Evolutionary conservation across 2,888 invertebrate genomes (phyloP).

Genomic region (Dusona sp.): DNA sequence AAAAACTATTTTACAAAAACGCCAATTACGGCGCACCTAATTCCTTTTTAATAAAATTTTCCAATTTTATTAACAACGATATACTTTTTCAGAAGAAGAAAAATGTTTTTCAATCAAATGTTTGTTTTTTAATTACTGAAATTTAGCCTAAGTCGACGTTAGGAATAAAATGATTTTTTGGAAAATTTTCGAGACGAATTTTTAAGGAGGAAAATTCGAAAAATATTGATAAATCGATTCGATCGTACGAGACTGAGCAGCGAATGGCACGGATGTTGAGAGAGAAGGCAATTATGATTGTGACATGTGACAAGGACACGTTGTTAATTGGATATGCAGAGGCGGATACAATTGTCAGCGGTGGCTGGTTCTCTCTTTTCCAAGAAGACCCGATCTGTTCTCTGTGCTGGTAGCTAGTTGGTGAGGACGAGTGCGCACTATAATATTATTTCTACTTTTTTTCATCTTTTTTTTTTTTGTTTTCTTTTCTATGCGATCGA

Average conservation of each 20-base stretch:
- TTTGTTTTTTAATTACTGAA: no score
- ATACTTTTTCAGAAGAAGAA: background rate
- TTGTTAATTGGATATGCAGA: slow-evolving; percentile 68
- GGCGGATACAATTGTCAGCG: slow-evolving; percentile 57
- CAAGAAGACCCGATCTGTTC: slow-evolving; percentile 26
- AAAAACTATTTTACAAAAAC: no score
- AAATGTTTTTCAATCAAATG: background rate
- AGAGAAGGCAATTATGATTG: slow-evolving; percentile 62
- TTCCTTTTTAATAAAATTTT: no score
- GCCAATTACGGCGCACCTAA: no score
- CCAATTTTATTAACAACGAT: no score
- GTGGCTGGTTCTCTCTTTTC: slow-evolving; percentile 45
- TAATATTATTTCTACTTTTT: slow-evolving; percentile 43
- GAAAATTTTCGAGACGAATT: background rate
- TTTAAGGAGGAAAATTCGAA: background rate
- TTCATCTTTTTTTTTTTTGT: slow-evolving; percentile 6
- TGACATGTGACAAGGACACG: slow-evolving; percentile 66
- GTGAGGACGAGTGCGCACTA: slow-evolving; percentile 43
- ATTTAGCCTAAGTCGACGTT: no score
- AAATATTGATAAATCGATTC: slow-evolving; percentile 26
- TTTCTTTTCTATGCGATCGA: slow-evolving; percentile 16
- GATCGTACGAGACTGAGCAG: background rate
- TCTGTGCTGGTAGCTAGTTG: background rate
- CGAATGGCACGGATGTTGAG: background rate
- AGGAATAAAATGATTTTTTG: background rate